A percentile compares a stretch with the other conserved stretches of the same genome.
Evolutionary conservation across 2,888 invertebrate genomes (phyloP).

Genomic region (Agrochola lota): DNA sequence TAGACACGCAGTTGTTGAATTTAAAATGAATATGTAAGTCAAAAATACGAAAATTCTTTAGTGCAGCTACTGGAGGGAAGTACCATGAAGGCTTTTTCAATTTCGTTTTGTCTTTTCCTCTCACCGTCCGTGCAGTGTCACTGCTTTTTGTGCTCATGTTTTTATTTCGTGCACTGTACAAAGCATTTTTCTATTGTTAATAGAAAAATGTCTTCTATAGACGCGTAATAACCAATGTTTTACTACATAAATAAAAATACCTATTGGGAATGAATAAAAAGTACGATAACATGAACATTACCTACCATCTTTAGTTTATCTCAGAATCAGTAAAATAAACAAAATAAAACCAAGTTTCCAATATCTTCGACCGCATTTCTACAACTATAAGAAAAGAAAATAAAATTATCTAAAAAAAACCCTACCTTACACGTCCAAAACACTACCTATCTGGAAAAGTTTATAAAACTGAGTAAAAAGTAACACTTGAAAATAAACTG

Average conservation of each 20-base stretch:
- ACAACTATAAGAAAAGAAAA: not conserved
- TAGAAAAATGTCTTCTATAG: not conserved
- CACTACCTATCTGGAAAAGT: not conserved
- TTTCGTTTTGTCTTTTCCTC: conserved; percentile 37
- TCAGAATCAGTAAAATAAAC: not conserved
- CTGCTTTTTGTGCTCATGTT: conserved; percentile 25
- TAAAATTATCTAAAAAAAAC: not conserved
- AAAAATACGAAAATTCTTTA: conserved; percentile 13
- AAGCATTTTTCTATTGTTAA: conserved; percentile 14
- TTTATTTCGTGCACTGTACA: conserved; percentile 14
- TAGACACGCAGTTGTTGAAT: conserved; percentile 2
- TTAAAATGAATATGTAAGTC: not conserved
- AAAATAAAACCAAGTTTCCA: not conserved
- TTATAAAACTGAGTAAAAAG: conserved; percentile 9
- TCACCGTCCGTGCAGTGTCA: conserved; percentile 17
- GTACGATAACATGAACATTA: not conserved
- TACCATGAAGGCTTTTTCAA: conserved; percentile 19
- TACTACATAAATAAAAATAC: not conserved
- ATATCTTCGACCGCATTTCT: not conserved
- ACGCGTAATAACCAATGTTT: not conserved
- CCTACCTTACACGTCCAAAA: not conserved
- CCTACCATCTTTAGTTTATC: not conserved
- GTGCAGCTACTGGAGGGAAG: not conserved
- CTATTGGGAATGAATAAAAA: not conserved
- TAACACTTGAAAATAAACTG: conserved; percentile 22